phyloP scores from a whole-genome alignment of 2,797 vertebrate species.

The Enteromius afrohamiltoni region DNA sequence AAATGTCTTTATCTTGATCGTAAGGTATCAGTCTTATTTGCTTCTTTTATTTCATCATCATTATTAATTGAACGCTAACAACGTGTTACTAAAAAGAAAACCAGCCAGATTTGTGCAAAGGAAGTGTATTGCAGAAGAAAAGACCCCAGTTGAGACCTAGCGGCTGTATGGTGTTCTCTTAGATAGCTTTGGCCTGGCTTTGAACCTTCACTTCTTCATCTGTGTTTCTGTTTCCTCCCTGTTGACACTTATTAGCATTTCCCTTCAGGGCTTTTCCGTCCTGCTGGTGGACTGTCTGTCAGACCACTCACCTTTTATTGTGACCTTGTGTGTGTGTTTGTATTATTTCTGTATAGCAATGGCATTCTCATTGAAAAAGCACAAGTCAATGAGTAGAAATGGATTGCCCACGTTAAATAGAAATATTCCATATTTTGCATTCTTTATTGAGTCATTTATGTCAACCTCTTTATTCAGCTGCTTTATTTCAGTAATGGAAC shows the following conservation, averaged over 20 bases:
- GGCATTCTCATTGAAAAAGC: conserved; percentile 13
- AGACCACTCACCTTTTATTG: conserved; percentile 26
- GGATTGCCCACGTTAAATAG: not conserved
- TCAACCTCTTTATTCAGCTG: not conserved
- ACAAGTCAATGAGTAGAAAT: not conserved
- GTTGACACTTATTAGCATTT: conserved; percentile 66
- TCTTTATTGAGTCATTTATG: not conserved
- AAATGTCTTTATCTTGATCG: not conserved
- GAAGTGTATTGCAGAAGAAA: not conserved
- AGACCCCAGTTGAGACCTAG: conserved; percentile 26
- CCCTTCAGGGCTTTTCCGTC: conserved; percentile 47
- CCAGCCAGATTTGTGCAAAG: not conserved
- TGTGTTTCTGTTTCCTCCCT: conserved; percentile 53
- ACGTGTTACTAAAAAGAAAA: conserved; percentile 3
- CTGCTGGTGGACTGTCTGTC: conserved; percentile 41
- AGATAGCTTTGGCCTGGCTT: conserved; percentile 43
- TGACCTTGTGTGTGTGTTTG: conserved; percentile 6
- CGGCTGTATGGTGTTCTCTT: conserved; percentile 10
- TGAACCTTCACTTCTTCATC: conserved; percentile 38
- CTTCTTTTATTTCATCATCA: not conserved
- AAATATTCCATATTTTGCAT: not conserved
- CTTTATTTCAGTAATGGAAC: not conserved
- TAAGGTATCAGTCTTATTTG: not conserved
- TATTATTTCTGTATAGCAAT: not conserved
- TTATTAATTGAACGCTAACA: not conserved